Conservation (phyloP, 2,113 vertebrate genomes). For the Pedionomus torquatus region DNA sequence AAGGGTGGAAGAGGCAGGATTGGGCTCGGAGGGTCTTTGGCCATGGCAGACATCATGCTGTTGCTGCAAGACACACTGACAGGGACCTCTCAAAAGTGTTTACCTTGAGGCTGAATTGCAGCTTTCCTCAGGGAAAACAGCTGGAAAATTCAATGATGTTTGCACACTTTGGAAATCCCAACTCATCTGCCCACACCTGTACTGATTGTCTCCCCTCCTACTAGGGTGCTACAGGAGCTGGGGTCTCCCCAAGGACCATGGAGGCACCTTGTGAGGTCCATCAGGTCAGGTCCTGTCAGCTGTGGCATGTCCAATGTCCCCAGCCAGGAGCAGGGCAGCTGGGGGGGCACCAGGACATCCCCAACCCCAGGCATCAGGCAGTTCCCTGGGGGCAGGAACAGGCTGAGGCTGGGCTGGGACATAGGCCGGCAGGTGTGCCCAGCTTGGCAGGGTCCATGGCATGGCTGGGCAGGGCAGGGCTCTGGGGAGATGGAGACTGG, state of each 20-base stretch:
- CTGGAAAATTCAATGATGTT: neutral
- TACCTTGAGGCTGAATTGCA: neutral
- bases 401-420: neutral
- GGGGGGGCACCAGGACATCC: accelerated
- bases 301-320: accelerated
- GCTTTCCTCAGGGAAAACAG: neutral
- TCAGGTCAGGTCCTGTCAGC: neutral
- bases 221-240: neutral
- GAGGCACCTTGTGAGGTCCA: neutral
- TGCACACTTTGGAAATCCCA: neutral
- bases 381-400: neutral
- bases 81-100: neutral
- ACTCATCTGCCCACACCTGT: neutral
- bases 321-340: neutral
- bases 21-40: neutral
- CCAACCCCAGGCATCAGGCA: neutral
- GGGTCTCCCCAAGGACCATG: no score
- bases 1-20: neutral
- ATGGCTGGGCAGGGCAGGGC: neutral
- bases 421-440: no score
- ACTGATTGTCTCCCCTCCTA: neutral
- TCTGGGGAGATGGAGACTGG: neutral
- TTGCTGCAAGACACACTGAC: accelerated
- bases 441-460: neutral
- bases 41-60: neutral